Conservation (phyloP, 2,888 invertebrate species). For the Eupithecia centaureata region DNA sequence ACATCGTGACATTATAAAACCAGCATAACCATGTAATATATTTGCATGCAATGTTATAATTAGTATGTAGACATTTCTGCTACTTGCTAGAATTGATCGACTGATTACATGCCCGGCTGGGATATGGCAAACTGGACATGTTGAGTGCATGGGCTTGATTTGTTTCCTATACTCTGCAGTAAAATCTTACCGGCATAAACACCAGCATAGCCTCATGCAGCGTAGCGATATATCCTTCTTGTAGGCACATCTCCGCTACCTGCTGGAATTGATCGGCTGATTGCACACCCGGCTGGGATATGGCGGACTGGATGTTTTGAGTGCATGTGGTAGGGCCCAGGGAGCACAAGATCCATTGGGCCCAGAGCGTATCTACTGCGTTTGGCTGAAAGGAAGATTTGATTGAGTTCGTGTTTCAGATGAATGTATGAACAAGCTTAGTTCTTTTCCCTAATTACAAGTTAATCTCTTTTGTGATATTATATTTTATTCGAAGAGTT, state of each 20-base stretch:
- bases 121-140: too few species aligned
- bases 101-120: too few species aligned
- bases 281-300: conserved; percentile 43
- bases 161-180: not conserved
- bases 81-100: not conserved
- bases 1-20: too few species aligned
- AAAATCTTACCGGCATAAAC: conserved; percentile 86
- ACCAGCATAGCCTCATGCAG: conserved; percentile 87
- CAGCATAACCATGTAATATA: too few species aligned
- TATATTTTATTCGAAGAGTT: too few species aligned
- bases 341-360: conserved; percentile 82
- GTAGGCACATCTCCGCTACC: conserved; percentile 81
- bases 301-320: conserved; percentile 51
- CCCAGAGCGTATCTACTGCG: conserved; percentile 85
- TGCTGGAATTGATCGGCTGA: conserved; percentile 68
- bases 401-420: not conserved
- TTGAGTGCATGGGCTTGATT: not conserved
- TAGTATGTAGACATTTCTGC: too few species aligned
- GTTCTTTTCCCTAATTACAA: not conserved
- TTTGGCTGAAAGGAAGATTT: conserved; percentile 75
- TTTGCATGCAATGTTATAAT: too few species aligned
- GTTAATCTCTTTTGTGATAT: not conserved
- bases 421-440: not conserved
- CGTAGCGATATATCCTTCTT: conserved; percentile 83
- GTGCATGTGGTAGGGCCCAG: conserved; percentile 56